phyloP scores from a whole-genome alignment of 2,888 invertebrate species.

The Plutella xylostella region DNA sequence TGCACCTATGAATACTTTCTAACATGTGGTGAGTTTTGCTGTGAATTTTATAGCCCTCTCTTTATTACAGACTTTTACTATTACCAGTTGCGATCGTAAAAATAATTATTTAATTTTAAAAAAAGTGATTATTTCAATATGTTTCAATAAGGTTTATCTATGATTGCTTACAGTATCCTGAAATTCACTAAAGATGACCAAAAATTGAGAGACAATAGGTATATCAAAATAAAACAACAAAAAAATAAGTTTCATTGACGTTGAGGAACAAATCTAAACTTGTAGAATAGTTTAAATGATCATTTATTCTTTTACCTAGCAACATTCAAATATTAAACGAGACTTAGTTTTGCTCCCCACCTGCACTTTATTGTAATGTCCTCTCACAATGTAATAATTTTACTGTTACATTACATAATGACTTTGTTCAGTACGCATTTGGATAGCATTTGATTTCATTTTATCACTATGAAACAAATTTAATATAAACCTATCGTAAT shows the following conservation, averaged over 20 bases:
- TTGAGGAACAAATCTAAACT: constrained; percentile 64
- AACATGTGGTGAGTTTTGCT: constrained; percentile 12
- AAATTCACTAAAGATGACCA: neutral
- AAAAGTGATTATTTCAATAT: neutral
- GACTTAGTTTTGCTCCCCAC: constrained; percentile 58
- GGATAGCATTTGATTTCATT: constrained; percentile 23
- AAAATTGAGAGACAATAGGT: neutral
- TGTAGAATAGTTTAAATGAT: no score
- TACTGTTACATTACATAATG: constrained; percentile 36
- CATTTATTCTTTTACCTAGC: no score
- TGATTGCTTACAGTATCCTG: no score
- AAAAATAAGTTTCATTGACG: constrained; percentile 15
- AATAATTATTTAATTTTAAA: neutral
- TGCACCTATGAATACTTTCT: constrained; percentile 48
- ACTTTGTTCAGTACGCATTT: constrained; percentile 36
- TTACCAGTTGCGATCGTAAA: no score
- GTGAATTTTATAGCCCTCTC: no score
- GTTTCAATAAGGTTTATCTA: no score
- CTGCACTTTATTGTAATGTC: constrained; percentile 41
- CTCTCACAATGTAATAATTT: constrained; percentile 28
- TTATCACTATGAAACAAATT: constrained; percentile 19
- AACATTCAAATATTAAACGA: no score
- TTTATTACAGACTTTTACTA: no score
- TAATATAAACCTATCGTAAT: constrained; percentile 21
- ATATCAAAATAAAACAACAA: neutral